phyloP scores from a whole-genome alignment of 2,797 vertebrate genomes.

The Hippopotamyrus pictus region DNA sequence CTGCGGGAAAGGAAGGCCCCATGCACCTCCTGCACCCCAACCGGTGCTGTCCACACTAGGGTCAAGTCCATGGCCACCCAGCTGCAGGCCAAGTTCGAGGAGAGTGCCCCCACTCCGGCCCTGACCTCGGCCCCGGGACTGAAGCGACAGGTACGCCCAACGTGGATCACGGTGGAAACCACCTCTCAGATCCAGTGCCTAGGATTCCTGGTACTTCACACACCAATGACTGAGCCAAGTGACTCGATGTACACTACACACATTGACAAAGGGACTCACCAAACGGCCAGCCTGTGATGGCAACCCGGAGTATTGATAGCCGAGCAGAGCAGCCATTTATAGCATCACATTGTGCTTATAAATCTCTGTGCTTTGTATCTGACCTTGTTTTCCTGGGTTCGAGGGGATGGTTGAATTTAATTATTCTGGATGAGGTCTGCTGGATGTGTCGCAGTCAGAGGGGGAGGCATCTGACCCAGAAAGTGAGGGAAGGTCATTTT shows the following conservation, averaged over 20 bases:
- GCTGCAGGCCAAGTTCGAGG: constrained; percentile 82
- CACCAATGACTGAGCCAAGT: not conserved
- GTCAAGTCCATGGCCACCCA: constrained; percentile 86
- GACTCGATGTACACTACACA: not conserved
- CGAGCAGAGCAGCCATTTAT: not conserved
- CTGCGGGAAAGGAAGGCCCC: constrained; percentile 55
- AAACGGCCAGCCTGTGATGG: not conserved
- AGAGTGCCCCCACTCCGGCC: constrained; percentile 57
- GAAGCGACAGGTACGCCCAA: constrained; percentile 61
- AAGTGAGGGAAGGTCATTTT: not conserved
- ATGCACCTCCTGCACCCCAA: constrained; percentile 39
- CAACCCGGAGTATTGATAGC: not conserved
- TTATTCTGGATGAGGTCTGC: not conserved
- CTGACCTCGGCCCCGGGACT: constrained; percentile 48
- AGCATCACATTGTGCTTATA: not conserved
- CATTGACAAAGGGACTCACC: not conserved
- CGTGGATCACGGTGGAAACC: not conserved
- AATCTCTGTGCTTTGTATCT: not conserved
- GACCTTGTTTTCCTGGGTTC: not conserved
- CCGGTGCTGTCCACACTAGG: constrained; percentile 65
- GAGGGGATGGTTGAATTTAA: not conserved
- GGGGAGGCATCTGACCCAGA: not conserved
- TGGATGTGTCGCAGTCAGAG: not conserved
- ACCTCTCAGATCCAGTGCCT: too few species aligned
- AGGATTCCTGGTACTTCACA: not conserved